Conservation (phyloP, 2,888 invertebrate species). For the Cheilosia vulpina region DNA sequence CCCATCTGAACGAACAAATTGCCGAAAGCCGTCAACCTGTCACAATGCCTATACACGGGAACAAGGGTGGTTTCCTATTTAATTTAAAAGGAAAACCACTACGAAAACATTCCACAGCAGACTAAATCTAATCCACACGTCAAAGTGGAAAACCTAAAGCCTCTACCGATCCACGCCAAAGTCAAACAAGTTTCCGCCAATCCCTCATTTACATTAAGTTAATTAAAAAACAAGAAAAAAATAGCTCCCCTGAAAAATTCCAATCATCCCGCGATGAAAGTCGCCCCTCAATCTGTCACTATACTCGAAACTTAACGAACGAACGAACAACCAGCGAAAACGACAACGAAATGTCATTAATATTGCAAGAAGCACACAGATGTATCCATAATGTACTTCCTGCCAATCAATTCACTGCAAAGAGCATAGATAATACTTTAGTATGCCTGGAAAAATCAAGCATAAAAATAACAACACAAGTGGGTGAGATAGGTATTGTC, state of each 20-base stretch:
- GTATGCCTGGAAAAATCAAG: constrained; percentile 11
- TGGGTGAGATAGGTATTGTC: neutral
- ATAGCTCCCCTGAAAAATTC: neutral
- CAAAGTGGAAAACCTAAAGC: constrained; percentile 5
- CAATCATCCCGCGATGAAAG: constrained; percentile 7
- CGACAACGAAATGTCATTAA: constrained; percentile 66
- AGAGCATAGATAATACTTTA: constrained; percentile 45
- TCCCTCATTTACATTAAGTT: constrained; percentile 53
- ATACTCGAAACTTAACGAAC: constrained; percentile 31
- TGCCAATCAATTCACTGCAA: constrained; percentile 72
- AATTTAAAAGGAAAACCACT: neutral
- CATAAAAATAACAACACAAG: constrained; percentile 6
- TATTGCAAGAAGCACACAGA: constrained; percentile 63
- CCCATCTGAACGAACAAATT: too few relatives aligned
- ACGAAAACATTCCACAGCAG: neutral
- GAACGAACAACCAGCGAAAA: neutral
- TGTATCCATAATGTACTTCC: constrained; percentile 68
- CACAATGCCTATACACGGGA: too few relatives aligned
- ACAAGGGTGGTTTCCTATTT: too few relatives aligned
- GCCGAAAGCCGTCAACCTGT: too few relatives aligned
- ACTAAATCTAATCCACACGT: constrained; percentile 17
- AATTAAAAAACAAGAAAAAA: constrained; percentile 60
- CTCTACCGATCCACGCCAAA: neutral
- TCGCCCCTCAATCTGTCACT: constrained; percentile 54
- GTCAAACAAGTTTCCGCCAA: constrained; percentile 16